Evolutionary conservation across 2,888 invertebrate genomes (phyloP).

Genomic region (Chrysolina oricalcia): DNA sequence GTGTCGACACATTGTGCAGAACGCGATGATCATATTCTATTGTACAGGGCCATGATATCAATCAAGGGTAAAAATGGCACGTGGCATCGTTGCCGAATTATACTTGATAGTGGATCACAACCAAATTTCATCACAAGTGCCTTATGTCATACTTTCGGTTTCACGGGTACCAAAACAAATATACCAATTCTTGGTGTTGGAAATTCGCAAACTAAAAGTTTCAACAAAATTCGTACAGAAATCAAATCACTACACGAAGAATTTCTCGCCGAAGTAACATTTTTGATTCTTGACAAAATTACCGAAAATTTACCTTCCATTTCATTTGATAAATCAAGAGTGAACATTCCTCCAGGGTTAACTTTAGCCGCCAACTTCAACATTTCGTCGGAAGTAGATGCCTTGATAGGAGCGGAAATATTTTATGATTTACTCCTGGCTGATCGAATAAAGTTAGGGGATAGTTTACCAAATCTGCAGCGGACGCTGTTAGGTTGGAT

Average conservation of each 20-base stretch:
- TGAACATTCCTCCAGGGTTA: constrained; percentile 13
- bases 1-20: constrained; percentile 14
- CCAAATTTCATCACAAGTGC: constrained; percentile 24
- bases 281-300: constrained; percentile 29
- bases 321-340: constrained; percentile 4
- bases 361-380: constrained; percentile 16
- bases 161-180: constrained; percentile 8
- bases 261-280: constrained; percentile 16
- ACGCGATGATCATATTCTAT: not conserved
- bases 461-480: not conserved
- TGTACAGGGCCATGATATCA: constrained; percentile 21
- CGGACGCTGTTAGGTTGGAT: constrained; percentile 1
- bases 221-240: not conserved
- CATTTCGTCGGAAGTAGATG: constrained; percentile 8
- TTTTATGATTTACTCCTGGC: constrained; percentile 29
- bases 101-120: constrained; percentile 33
- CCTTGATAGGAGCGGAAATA: constrained; percentile 18
- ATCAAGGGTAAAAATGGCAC: not conserved
- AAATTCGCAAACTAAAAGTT: not conserved
- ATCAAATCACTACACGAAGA: constrained; percentile 23
- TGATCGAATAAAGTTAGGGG: not conserved
- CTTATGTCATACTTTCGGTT: not conserved
- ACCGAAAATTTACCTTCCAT: constrained; percentile 6
- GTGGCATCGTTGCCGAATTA: not conserved
- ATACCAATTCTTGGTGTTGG: constrained; percentile 24